These are phyloP conservation scores for Drosophila birchii DNA, from an alignment of 2,888 invertebrate species.

Conservation along the genomic window DNA sequence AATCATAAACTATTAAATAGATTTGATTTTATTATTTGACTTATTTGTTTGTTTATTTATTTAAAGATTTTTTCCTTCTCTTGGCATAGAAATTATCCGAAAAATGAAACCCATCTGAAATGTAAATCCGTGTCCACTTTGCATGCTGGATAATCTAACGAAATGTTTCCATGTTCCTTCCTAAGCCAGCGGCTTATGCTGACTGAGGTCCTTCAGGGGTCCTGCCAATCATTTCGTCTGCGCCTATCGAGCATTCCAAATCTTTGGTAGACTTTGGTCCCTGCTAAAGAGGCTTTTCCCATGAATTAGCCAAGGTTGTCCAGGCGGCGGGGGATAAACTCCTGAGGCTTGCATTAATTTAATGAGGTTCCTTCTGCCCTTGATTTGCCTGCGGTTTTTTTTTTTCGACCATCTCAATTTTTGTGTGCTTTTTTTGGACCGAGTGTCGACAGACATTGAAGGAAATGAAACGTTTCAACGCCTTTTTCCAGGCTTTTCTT, in stretches of 20 bases:
- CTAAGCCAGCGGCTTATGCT: constrained; percentile 24
- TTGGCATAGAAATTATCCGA: neutral
- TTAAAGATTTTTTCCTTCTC: neutral
- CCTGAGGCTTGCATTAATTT: constrained; percentile 78
- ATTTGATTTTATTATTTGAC: neutral
- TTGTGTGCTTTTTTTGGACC: constrained; percentile 12
- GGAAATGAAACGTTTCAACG: constrained; percentile 66
- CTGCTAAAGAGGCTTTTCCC: constrained; percentile 52
- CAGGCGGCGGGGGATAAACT: constrained; percentile 39
- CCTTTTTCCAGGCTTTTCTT: constrained; percentile 49
- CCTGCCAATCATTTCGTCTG: constrained; percentile 34
- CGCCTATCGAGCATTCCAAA: constrained; percentile 61
- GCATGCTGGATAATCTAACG: constrained; percentile 24
- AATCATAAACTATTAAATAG: neutral
- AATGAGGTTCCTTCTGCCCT: constrained; percentile 68
- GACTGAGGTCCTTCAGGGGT: constrained; percentile 20
- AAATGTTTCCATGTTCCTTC: constrained; percentile 13
- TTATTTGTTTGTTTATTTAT: neutral
- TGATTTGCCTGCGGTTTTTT: constrained; percentile 62
- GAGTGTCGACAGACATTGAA: constrained; percentile 48
- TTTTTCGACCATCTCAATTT: constrained; percentile 66
- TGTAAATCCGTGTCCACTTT: constrained; percentile 18
- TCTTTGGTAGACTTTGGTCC: constrained; percentile 55
- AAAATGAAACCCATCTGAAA: neutral
- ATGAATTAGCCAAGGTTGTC: constrained; percentile 56